phyloP scores from a whole-genome alignment of 2,888 invertebrate species.

The Philaethria dido region DNA sequence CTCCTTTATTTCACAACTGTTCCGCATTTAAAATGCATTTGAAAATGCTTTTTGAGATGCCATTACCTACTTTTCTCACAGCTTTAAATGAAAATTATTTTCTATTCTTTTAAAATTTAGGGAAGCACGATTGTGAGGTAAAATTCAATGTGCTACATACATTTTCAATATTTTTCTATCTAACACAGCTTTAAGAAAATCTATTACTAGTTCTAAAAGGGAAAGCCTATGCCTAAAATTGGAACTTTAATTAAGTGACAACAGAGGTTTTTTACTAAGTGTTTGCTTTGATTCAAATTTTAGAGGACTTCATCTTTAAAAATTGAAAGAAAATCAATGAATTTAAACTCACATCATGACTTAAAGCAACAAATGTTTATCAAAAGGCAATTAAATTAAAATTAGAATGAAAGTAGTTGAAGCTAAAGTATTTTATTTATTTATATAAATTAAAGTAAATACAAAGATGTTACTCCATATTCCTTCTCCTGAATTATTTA shows the following conservation, averaged over 20 bases:
- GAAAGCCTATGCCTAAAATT: not conserved
- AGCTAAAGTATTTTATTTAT: not conserved
- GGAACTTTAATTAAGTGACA: not conserved
- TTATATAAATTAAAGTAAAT: not conserved
- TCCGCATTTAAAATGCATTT: constrained; percentile 61
- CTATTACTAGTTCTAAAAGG: not conserved
- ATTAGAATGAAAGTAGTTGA: not conserved
- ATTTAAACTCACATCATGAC: too few relatives aligned
- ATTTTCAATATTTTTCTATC: not conserved
- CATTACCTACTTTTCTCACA: constrained; percentile 48
- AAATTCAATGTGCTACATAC: not conserved
- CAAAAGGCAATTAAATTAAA: not conserved
- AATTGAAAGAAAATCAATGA: too few relatives aligned
- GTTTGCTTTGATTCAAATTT: not conserved
- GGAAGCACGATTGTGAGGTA: not conserved
- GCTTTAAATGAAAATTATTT: constrained; percentile 33
- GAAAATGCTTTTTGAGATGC: constrained; percentile 50
- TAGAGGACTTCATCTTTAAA: too few relatives aligned
- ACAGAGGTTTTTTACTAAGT: not conserved
- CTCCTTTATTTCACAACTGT: constrained; percentile 52
- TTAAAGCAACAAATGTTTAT: too few relatives aligned
- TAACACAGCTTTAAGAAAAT: not conserved
- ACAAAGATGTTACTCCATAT: not conserved
- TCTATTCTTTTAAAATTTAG: constrained; percentile 14
- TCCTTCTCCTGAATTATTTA: constrained; percentile 32